phyloP scores from a whole-genome alignment of 2,888 invertebrate species.

The Meliscaeva auricollis region DNA sequence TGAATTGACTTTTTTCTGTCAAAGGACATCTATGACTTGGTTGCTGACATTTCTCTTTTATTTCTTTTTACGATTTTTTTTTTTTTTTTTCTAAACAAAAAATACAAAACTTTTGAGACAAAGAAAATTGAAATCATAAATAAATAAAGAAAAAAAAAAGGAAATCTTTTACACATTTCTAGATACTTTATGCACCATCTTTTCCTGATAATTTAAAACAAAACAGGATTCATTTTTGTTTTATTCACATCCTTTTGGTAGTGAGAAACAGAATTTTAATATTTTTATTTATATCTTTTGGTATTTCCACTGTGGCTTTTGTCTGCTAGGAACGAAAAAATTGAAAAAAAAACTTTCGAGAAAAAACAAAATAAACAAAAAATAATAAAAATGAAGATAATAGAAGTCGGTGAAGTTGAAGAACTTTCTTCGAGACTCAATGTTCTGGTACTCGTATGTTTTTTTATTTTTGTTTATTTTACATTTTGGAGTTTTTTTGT shows the following conservation, averaged over 20 bases:
- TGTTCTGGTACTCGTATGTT: background rate
- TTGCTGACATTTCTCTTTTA: too few relatives aligned
- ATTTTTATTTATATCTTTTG: constrained; percentile 8
- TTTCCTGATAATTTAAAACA: background rate
- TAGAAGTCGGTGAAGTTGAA: constrained; percentile 22
- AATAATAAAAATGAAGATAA: background rate
- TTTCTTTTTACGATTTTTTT: too few relatives aligned
- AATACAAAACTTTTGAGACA: background rate
- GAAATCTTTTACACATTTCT: background rate
- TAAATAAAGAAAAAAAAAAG: background rate
- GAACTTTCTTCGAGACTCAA: constrained; percentile 25
- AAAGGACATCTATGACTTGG: background rate
- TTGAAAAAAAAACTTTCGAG: background rate
- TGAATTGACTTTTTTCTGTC: constrained; percentile 12
- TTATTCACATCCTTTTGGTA: constrained; percentile 1
- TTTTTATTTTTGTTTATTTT: constrained; percentile 16
- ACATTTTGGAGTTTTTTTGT: constrained; percentile 38
- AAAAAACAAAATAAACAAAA: background rate
- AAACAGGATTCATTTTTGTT: constrained; percentile 8
- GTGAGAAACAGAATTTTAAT: constrained; percentile 44
- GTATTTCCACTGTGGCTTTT: constrained; percentile 32
- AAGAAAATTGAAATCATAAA: constrained; percentile 25
- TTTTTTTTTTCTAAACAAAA: background rate
- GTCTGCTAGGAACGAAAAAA: background rate
- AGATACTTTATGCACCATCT: background rate